Evolutionary conservation across 2,113 vertebrate genomes (phyloP), one percentile per base, ranked within the genome.

Genomic region (Lophochroa leadbeateri): DNA sequence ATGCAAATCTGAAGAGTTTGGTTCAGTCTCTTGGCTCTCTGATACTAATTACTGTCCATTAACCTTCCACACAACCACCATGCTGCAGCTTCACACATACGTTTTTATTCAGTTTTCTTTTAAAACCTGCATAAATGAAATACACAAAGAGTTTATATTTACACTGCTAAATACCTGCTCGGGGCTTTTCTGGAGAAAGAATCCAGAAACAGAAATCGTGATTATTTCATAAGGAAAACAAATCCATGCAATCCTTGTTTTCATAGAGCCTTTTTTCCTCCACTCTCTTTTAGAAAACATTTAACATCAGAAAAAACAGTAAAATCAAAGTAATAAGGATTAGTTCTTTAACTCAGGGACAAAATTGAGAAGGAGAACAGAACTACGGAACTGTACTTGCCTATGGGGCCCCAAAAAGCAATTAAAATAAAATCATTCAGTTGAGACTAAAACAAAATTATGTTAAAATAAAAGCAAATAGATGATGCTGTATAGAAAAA

Each of bases 11-110:
- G 37, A 23, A 19, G 29, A 37, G 27, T 25, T 85, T 7, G n/a
- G 10, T 49, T 24, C 70, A 67, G 43, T 52, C 52, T 67, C 33
- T 64, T 35, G 33, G 16, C 2, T 44, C 31, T 49, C 28, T 4
- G 2, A 8, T 18, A 17, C 28, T 17, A 21, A 39, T 49, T 67
- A 13, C 17, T 64, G 43, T 11, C 31, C 60, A 7, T 9, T 33
- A 39, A 17, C 11, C 68, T 53, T 25, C 13, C 60, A 70, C 49
- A 69, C 46, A 87, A 49, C 28, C 5, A 2, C 7, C 44, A 39
- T 7, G 31, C 60, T 70, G 75, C 50, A n/a, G 7, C 55, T 68
- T 49, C 61, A 37, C 0, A 0, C 29, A 18, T 8, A 27, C 1
- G 6, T 5, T 44, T 67, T 29, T 37, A 41, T 57, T 84, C 28